Conservation (phyloP, 2,888 invertebrate species). For the Panopea generosa region DNA sequence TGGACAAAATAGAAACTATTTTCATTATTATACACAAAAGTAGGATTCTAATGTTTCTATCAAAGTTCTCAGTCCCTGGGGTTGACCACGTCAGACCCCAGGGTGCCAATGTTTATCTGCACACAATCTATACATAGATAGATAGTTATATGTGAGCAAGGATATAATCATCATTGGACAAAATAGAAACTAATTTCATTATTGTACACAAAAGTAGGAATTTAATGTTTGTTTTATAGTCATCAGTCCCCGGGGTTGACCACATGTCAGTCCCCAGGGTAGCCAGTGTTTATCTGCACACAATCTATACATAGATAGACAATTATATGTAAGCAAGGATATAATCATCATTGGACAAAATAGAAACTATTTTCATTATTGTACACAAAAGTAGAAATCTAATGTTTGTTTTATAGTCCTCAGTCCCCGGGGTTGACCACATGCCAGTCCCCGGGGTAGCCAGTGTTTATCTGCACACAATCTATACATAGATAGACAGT, state of each 20-base stretch:
- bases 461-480: constrained; percentile 50
- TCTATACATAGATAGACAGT: constrained; percentile 4
- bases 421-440: constrained; percentile 44
- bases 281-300: constrained; percentile 49
- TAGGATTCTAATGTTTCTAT: too few species aligned
- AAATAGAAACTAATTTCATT: too few species aligned
- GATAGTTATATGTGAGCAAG: constrained; percentile 54
- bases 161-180: constrained; percentile 56
- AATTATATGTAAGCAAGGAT: constrained; percentile 58
- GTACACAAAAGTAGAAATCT: too few species aligned
- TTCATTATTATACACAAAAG: too few species aligned
- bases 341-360: constrained; percentile 53
- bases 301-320: constrained; percentile 2
- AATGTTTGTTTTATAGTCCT: constrained; percentile 23
- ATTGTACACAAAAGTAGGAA: too few species aligned
- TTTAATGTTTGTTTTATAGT: constrained; percentile 13
- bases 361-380: too few species aligned
- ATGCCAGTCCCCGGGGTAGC: constrained; percentile 16
- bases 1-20: too few species aligned
- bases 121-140: constrained; percentile 15
- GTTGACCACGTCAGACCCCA: constrained; percentile 37
- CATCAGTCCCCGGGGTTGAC: constrained; percentile 38
- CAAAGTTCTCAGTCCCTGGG: constrained; percentile 35
- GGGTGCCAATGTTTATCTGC: constrained; percentile 48
- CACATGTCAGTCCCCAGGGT: constrained; percentile 28